phyloP scores from a whole-genome alignment of 2,888 invertebrate species.

The Ophion obscuratus region DNA sequence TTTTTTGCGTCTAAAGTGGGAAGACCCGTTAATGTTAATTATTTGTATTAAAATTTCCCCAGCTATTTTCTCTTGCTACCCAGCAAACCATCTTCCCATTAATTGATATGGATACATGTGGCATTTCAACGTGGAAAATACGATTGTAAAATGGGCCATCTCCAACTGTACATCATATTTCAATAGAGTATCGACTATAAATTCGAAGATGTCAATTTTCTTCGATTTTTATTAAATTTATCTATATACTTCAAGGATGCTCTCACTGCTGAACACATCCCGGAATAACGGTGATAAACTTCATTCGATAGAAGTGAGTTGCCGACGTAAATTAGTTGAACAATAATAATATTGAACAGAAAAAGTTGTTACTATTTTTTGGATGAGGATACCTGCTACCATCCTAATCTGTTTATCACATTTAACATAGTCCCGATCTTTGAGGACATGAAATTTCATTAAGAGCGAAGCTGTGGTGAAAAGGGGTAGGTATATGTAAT shows the following conservation, averaged over 20 bases:
- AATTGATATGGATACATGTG: neutral
- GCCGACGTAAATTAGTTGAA: neutral
- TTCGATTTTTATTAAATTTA: neutral
- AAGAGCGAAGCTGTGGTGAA: constrained; percentile 15
- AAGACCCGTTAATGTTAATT: no score
- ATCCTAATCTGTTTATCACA: neutral
- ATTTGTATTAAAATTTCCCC: no score
- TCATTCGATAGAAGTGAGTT: neutral
- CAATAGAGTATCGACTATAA: neutral
- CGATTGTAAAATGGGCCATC: neutral
- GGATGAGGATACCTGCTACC: neutral
- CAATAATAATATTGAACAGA: neutral
- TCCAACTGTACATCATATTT: neutral
- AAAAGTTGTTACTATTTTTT: neutral
- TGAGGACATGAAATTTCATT: constrained; percentile 3
- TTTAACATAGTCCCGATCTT: neutral
- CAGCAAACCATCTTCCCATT: no score
- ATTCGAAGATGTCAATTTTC: neutral
- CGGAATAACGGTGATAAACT: no score
- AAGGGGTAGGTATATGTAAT: neutral
- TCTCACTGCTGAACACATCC: neutral
- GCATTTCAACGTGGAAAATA: neutral
- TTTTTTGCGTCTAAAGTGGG: no score
- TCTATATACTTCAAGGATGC: neutral
- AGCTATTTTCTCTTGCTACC: no score